Percentiles rank a stretch among this genome's conserved stretches.
phyloP scores from a whole-genome alignment of 1,140 invertebrate species.

The Leucophenga varia region DNA sequence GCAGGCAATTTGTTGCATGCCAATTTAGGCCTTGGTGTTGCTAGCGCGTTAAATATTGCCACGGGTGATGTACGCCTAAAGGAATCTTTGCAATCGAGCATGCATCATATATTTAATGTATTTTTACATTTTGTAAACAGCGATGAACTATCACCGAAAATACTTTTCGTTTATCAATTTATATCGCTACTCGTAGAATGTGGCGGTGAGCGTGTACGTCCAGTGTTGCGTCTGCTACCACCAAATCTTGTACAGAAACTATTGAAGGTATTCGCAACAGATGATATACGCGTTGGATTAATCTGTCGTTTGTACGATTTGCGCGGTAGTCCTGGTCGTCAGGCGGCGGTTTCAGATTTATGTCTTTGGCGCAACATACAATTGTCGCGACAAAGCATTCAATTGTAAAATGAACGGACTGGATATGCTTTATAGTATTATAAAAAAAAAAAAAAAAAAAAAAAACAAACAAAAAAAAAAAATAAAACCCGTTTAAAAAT shows the following conservation, averaged over 20 bases:
- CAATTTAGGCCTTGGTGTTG: too few relatives aligned
- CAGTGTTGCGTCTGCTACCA: slow-evolving; percentile 81
- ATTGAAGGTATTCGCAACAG: slow-evolving; percentile 65
- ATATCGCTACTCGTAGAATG: slow-evolving; percentile 79
- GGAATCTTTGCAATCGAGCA: slow-evolving; percentile 64
- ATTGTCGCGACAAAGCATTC: slow-evolving; percentile 58
- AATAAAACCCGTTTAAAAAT: slow-evolving; percentile 16
- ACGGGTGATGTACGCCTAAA: slow-evolving; percentile 55
- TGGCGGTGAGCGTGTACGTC: slow-evolving; percentile 71
- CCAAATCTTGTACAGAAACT: slow-evolving; percentile 74
- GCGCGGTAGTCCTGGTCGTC: slow-evolving; percentile 68
- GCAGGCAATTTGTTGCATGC: slow-evolving; percentile 44
- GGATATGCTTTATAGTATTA: not conserved
- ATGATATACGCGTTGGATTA: slow-evolving; percentile 49
- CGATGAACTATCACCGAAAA: slow-evolving; percentile 78
- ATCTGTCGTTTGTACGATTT: slow-evolving; percentile 72
- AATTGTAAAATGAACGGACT: slow-evolving; percentile 26
- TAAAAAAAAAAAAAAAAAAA: slow-evolving; percentile 1
- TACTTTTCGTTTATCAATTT: slow-evolving; percentile 83
- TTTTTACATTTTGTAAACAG: slow-evolving; percentile 74
- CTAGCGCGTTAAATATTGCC: too few relatives aligned
- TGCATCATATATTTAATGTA: slow-evolving; percentile 69
- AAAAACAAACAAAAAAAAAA: not conserved
- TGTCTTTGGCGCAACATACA: slow-evolving; percentile 78
- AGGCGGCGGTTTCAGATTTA: slow-evolving; percentile 77